Evolutionary conservation across 2,797 vertebrate species (phyloP), one percentile per base, ranked within the genome.

Genomic region (Pogonophryne albipinna): DNA sequence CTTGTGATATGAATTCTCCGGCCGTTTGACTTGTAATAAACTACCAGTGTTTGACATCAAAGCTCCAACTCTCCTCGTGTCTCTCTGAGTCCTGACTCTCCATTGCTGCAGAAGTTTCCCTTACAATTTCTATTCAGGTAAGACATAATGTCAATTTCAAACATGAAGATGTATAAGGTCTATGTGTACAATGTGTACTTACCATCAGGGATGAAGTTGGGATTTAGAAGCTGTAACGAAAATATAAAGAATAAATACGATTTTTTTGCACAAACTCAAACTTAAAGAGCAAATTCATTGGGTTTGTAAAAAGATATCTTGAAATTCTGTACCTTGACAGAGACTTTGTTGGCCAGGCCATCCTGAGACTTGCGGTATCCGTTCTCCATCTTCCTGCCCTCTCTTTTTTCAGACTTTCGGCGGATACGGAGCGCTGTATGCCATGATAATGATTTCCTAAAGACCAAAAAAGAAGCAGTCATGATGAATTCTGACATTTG

Each of bases 121-220:
- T n/a, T n/a, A n/a, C n/a, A n/a, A n/a, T n/a, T n/a, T 67, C 5
- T 27, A 12, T 49, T 38, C 6, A 52, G 13, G 1, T 23, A 55
- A 42, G 49, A 20, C 27, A 19, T 47, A 13, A 52, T 23, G 11
- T 46, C 41, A 15, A 23, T 34, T 55, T 45, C 14, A 62, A 47
- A 47, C 23, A 57, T 47, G 7, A 23, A 34, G 8, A 56, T 34
- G 14, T 10, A 5, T 31, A 15, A 5, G 9, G 9, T 63, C 53
- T 38, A 71, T 47, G 1, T 27, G 27, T 38, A 38, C 0, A 55
- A 20, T 2, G 23, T 47, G 38, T 20, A 80, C 97, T 88, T 95
- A 99, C 98, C 97, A 91, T 99, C 97, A 89, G 97, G 97, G 90
- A 99, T 98, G 92, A 96, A 98, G 95, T 96, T 99, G 88, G 98